Base-by-base conservation (phyloP, 2,797 vertebrate species). In the Oreortyx pictus region DNA sequence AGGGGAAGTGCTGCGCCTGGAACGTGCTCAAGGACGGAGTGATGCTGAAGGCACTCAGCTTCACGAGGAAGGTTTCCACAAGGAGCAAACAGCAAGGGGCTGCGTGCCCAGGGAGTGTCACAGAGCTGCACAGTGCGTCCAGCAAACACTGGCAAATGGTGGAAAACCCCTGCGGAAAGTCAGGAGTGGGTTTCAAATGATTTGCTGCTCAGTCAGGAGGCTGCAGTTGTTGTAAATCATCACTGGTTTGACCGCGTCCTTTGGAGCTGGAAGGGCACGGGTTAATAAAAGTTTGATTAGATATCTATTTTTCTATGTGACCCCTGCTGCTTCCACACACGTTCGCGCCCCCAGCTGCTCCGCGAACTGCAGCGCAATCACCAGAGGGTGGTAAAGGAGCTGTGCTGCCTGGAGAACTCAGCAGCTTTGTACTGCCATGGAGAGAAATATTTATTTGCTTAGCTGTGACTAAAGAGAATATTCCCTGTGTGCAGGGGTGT, bases 251-350 rank as follows among this genome's bases (percentile, higher is more conserved):
- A 23, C 79, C 0, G 0, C 74, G 82, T 64, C 39, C 76, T 90
- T 84, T 75, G 74, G 65, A 88, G 70, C 56, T 75, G 86, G 84
- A 75, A 90, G 86, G 84, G 47, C 70, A 62, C 0, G 7, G 75
- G 84, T 95, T 95, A 94, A 94, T 90, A 80, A 74, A 94, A 88
- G 44, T 87, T 91, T 90, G 75, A 92, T 94, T 90, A 77, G 19
- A 78, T 68, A 66, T 46, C 77, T 77, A 5, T 90, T 85, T 94
- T 89, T 87, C 76, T 94, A 35, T 89, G 77, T 82, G 82, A 92
- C n/a, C 79, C 79, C 62, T 90, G 84, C 75, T 90, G 89, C 86
- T 82, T 74, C 33, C 59, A 87, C 47, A 31, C 79, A 68, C 68
- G 6, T 41, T 39, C 2, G 27, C 87, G 82, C 75, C 75, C 72